Base-by-base conservation (phyloP, 2,888 invertebrate genomes). In the Notocelia uddmanniana region DNA sequence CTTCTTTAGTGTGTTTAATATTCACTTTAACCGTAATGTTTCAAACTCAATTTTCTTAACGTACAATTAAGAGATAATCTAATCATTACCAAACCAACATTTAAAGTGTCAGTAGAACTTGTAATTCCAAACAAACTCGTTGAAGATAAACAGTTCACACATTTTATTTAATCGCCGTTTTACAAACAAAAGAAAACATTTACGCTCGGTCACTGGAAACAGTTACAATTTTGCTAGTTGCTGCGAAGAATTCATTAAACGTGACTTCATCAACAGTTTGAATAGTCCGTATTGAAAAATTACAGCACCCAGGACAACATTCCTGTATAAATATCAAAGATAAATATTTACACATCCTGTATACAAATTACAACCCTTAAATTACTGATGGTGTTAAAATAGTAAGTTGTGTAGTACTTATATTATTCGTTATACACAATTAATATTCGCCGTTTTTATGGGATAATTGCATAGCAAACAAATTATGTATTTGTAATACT, bases 91-190 rank as follows among this genome's bases (percentile, higher is more conserved):
- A 34, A 26, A 26, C 23, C 52, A 59, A 71, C 45, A 45, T 55
- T 48, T 19, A 45, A 62, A 37, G 48, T n/a, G 55, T 68, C 48
- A 18, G 50, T 26, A 21, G 15, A 26, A 66, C 8, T 54, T 59
- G 66, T 67, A 67, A 23, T 71, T 37, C 26, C 68, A 68, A 67
- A 62, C 45, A 11, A 57, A 37, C 55, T 64, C 55, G 57, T 69
- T 72, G 31, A 31, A 60, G 37, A 57, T 55, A 68, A 72, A 62
- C 60, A 62, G 55, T 72, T 72, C 68, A 72, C 72, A 72, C 72
- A 68, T 68, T 68, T 62, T 48, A 52, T 54, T 50, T 15, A 60
- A 41, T 45, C 34, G 48, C 72, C 68, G 72, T 57, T 72, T 62
- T 67, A 68, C 58, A 72, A 72, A 72, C 68, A 72, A 72, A 72